Evolutionary conservation across 2,888 invertebrate species (phyloP), one percentile per base, ranked within the genome.

Genomic region (Platycnemis pennipes): DNA sequence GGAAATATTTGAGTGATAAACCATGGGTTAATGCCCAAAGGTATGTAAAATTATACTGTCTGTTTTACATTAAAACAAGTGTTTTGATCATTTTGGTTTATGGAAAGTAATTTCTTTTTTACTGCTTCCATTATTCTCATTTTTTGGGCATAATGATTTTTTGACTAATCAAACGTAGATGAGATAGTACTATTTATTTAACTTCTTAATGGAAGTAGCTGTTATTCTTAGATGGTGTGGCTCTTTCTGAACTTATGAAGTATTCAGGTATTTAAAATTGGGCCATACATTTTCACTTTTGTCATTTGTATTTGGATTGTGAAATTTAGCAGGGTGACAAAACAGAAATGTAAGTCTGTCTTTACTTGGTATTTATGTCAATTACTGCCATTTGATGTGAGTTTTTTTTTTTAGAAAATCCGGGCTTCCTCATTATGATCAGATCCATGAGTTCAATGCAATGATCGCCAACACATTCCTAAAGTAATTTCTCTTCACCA

Each of bases 331-430:
- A 45, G 86, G 44, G 87, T 87, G 44, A 87, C 22, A 26, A 46
- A 87, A 7, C 3, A 87, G 26, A n/a, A 87, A 45, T 44, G 31
- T 49, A 31, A 53, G 49, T 69, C 19, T 26, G 44, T 91, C 45
- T 91, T 91, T 69, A 91, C 56, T 69, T 44, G 42, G 63, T 44
- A 26, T 91, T 91, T 63, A 44, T 91, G 91, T 91, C 91, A 91
- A 91, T 91, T 91, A 91, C 91, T 91, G 63, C 91, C 91, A 91
- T 69, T 91, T 91, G 63, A 63, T 91, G 91, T 91, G n/a, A 89
- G 22, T 42, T 44, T 88, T 88, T 77, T 87, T 91, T 86, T 87
- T 91, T 63, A 91, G 91, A 91, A 91, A 44, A 56, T 91, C 91
- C 13, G 91, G 91, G 91, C 91, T 91, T 91, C 91, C 91, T 91